Evolutionary conservation across 2,113 vertebrate species (phyloP).

Genomic region (Amia ocellicauda): DNA sequence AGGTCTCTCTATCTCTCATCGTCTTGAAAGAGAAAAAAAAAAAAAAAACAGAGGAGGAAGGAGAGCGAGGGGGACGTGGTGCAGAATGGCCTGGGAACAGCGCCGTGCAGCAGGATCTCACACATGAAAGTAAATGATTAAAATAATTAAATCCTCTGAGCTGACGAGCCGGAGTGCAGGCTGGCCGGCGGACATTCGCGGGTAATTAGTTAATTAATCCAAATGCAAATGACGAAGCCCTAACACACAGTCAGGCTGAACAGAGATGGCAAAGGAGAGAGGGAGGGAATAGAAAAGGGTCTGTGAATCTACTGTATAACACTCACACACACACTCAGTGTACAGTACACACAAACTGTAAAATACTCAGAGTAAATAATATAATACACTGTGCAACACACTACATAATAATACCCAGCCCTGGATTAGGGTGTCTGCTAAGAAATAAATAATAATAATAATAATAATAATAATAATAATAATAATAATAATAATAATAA

Average conservation of each 20-base stretch:
- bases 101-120: slow-evolving; percentile 93
- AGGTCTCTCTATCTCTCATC: no score
- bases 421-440: no score
- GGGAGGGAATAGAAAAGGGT: slow-evolving; percentile 33
- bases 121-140: slow-evolving; percentile 99
- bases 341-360: no score
- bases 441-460: no score
- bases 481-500: no score
- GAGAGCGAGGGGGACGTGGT: slow-evolving; percentile 78
- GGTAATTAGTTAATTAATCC: slow-evolving; percentile 99
- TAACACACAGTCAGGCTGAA: slow-evolving; percentile 99
- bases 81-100: slow-evolving; percentile 98
- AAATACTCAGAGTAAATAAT: no score
- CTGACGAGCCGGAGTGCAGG: slow-evolving; percentile 96
- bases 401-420: no score
- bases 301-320: no score
- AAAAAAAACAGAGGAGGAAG: slow-evolving; percentile 57
- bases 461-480: no score
- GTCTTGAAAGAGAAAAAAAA: no score
- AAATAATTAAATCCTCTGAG: slow-evolving; percentile 99
- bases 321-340: no score
- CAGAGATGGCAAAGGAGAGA: slow-evolving; percentile 74
- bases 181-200: slow-evolving; percentile 99
- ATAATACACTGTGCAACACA: no score
- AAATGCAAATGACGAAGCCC: slow-evolving; percentile 99